These are phyloP conservation scores for Mystacides longicornis DNA, from an alignment of 2,888 invertebrate genomes.

Conservation along the genomic window DNA sequence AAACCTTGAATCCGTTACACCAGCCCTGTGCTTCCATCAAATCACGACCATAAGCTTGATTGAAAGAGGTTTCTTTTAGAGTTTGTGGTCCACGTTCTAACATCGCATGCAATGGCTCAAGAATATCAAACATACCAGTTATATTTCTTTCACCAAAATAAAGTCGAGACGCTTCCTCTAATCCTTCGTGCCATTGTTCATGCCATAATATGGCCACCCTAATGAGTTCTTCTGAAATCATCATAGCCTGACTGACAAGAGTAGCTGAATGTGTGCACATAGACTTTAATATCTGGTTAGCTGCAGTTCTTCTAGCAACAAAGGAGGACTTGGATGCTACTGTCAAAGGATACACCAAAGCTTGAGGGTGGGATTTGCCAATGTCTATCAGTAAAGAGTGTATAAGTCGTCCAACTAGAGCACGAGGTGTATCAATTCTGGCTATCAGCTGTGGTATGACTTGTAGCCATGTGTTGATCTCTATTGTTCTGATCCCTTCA, in stretches of 20 bases:
- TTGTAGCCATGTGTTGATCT: conserved; percentile 98
- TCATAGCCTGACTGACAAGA: conserved; percentile 90
- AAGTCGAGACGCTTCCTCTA: conserved; percentile 86
- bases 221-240: conserved; percentile 95
- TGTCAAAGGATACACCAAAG: conserved; percentile 93
- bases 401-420: conserved; percentile 82
- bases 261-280: conserved; percentile 93
- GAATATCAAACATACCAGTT: conserved; percentile 90
- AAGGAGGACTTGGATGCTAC: conserved; percentile 95
- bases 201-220: conserved; percentile 99
- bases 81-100: conserved; percentile 92
- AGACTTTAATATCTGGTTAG: conserved; percentile 87
- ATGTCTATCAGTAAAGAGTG: conserved; percentile 92
- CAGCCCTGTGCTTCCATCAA: conserved; percentile 91
- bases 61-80: conserved; percentile 93
- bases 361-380: conserved; percentile 96
- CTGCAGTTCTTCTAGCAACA: conserved; percentile 75
- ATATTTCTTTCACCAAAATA: conserved; percentile 96
- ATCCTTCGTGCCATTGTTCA: conserved; percentile 97
- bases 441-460: conserved; percentile 99
- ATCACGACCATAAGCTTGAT: conserved; percentile 92
- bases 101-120: conserved; percentile 92
- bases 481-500: conserved; percentile 87
- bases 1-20: conserved; percentile 80
- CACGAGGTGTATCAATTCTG: conserved; percentile 88